Conservation (phyloP, 1,140 invertebrate species). For the Uloborus diversus region DNA sequence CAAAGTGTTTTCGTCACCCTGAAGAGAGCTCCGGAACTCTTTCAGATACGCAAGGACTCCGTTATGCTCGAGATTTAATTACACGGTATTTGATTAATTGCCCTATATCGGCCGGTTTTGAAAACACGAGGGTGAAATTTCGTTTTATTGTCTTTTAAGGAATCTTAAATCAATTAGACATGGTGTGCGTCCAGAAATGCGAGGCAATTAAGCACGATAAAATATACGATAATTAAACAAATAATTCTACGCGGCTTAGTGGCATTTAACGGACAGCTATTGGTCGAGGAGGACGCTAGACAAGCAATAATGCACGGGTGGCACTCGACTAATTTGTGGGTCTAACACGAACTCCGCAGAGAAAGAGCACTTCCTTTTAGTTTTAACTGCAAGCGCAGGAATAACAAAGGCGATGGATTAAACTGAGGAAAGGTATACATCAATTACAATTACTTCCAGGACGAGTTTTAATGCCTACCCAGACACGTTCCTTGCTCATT, state of each 20-base stretch:
- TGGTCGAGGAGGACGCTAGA: slow-evolving; percentile 3
- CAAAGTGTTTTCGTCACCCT: too few species aligned
- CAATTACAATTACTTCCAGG: slow-evolving; percentile 23
- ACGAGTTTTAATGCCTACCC: background rate
- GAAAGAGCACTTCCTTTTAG: background rate
- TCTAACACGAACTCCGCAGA: background rate
- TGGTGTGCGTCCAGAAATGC: background rate
- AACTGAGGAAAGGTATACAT: background rate
- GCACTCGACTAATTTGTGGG: slow-evolving; percentile 4
- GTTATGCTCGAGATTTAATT: slow-evolving; percentile 43
- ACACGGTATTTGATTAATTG: slow-evolving; percentile 28
- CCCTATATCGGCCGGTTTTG: slow-evolving; percentile 11
- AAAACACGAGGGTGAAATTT: background rate
- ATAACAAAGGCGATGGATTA: background rate
- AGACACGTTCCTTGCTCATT: background rate
- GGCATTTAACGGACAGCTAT: slow-evolving; percentile 31
- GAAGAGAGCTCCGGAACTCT: too few species aligned
- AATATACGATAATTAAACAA: slow-evolving; percentile 33
- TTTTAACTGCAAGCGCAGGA: background rate
- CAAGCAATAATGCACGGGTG: slow-evolving; percentile 5
- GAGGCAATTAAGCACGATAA: slow-evolving; percentile 24
- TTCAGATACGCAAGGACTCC: too few species aligned
- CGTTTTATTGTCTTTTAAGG: slow-evolving; percentile 13
- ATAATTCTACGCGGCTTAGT: slow-evolving; percentile 30
- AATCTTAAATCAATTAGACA: slow-evolving; percentile 36